These are phyloP conservation scores for Druceiella hillmani DNA, from an alignment of 2,888 invertebrate genomes.

Conservation along the genomic window DNA sequence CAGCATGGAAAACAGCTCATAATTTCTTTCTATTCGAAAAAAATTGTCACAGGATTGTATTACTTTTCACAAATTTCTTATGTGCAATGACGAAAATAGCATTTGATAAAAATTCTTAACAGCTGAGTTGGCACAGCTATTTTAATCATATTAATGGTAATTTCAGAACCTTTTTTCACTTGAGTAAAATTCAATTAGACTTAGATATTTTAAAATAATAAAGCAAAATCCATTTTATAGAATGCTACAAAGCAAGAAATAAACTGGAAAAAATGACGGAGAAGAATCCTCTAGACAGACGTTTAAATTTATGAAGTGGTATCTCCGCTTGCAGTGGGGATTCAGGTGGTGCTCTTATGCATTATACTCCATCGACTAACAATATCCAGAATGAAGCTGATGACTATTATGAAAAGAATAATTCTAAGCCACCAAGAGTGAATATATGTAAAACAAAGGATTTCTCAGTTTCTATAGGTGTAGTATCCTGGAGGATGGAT, in stretches of 20 bases:
- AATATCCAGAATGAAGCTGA: slow-evolving; percentile 4
- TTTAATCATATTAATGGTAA: too few relatives aligned
- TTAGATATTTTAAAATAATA: too few relatives aligned
- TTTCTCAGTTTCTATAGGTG: slow-evolving; percentile 39
- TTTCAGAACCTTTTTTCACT: too few relatives aligned
- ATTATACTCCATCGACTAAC: slow-evolving; percentile 25
- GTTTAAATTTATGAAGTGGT: slow-evolving; percentile 49
- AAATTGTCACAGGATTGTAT: too few relatives aligned
- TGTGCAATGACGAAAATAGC: too few relatives aligned
- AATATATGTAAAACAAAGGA: slow-evolving; percentile 17
- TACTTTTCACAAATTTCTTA: too few relatives aligned
- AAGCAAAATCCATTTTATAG: slow-evolving; percentile 32
- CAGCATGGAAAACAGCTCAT: too few relatives aligned
- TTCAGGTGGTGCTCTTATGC: slow-evolving; percentile 50
- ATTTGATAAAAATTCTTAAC: too few relatives aligned
- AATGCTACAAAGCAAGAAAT: slow-evolving; percentile 40
- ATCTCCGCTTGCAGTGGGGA: slow-evolving; percentile 52
- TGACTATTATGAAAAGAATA: slow-evolving; percentile 6
- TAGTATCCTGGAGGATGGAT: slow-evolving; percentile 51
- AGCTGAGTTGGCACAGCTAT: too few relatives aligned
- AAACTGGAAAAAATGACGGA: slow-evolving; percentile 33
- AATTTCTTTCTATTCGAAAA: too few relatives aligned
- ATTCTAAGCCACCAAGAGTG: slow-evolving; percentile 13
- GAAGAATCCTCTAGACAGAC: slow-evolving; percentile 37
- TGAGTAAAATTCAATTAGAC: too few relatives aligned